phyloP scores from a whole-genome alignment of 2,113 vertebrate genomes.

The Saccopteryx leptura region DNA sequence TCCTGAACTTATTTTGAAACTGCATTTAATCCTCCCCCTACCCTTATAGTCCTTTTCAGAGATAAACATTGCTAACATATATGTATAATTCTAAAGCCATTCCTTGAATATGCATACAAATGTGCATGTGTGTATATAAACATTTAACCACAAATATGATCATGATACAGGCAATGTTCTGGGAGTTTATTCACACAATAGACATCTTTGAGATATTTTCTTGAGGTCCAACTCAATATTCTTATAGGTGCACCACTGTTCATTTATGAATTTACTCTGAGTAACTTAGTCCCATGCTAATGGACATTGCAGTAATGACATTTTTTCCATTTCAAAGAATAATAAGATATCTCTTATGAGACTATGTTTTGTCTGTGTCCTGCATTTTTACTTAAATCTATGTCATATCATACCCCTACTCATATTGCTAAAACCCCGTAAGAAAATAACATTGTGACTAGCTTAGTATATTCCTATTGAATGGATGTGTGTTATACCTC shows the following conservation, averaged over 20 bases:
- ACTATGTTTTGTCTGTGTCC: not conserved
- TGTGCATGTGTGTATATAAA: not conserved
- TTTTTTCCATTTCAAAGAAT: not conserved
- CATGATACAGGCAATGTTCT: not conserved
- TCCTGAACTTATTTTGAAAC: conserved; percentile 14
- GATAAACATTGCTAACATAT: not conserved
- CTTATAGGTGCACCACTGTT: not conserved
- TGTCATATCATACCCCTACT: not conserved
- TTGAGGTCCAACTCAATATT: not conserved
- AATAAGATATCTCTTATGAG: not conserved
- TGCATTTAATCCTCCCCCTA: not conserved
- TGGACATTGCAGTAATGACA: not conserved
- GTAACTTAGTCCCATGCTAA: not conserved
- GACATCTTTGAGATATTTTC: not conserved
- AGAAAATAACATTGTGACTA: not conserved
- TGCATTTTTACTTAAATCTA: not conserved
- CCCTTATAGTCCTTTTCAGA: not conserved
- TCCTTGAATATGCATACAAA: not conserved
- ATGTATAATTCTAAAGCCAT: not conserved
- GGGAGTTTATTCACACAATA: not conserved
- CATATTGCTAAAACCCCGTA: not conserved
- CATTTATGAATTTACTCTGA: not conserved
- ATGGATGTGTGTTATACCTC: not conserved
- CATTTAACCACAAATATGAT: not conserved
- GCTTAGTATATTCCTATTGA: not conserved